Evolutionary conservation across 1,140 invertebrate genomes (phyloP), one percentile per base, ranked within the genome.

Genomic region (Probaryconus sp.): DNA sequence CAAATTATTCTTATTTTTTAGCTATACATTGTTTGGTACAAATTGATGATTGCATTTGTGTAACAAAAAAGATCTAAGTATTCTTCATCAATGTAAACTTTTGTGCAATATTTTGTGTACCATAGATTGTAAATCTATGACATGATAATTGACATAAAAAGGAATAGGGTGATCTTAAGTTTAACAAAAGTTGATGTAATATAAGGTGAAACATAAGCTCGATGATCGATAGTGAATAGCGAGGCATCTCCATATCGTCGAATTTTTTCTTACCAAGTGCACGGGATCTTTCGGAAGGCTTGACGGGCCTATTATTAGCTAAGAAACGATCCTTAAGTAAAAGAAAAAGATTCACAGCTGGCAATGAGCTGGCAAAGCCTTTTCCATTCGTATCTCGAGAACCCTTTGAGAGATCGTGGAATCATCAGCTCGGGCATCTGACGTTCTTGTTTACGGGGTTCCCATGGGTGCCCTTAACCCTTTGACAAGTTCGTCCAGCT

Each of bases 381-480:
- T 55, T 40, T 63, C 47, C 67, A 60, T 65, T 70, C 26, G 33
- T 16, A 58, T 43, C 43, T 45, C 16, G 45, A 50, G 60, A 72
- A 72, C 68, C 42, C 37, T 69, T 75, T 72, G 58, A 76, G 65
- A 61, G 68, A 70, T 76, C 53, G 69, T 72, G 55, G 20, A 78
- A 76, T 75, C 71, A 72, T 75, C 76, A 61, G 48, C 65, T 53
- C 20, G 61, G 38, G 72, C 68, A 72, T 72, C 70, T 56, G 76
- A 70, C 56, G 63, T 71, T 60, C 70, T 71, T 51, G 67, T 68
- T 74, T 78, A 58, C 20, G 51, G 60, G 58, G 60, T 78, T 73
- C 72, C 55, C 76, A 78, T 78, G 69, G 72, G 76, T 33, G 72
- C 67, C 33, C 47, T 47, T 71, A 75, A 75, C 63, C 72, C 76